These are phyloP conservation scores for Sminthurinus aureus DNA, from an alignment of 2,888 invertebrate species.

Conservation along the genomic window DNA sequence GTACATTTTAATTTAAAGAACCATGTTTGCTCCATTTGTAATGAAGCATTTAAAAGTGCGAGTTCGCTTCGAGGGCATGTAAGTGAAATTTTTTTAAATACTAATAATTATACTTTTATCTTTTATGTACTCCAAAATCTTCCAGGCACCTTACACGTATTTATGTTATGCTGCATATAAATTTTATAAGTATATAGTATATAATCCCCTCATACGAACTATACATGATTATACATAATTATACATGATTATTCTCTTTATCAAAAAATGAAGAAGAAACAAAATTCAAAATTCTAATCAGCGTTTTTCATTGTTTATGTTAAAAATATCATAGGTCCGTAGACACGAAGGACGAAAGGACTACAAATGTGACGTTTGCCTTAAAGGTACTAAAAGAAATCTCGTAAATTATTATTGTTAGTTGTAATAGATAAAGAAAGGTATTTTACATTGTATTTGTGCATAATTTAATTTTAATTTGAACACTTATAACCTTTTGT, in stretches of 20 bases:
- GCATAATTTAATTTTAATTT: background rate
- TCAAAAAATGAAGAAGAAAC: too few species aligned
- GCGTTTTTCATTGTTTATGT: too few species aligned
- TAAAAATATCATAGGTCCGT: background rate
- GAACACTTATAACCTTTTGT: background rate
- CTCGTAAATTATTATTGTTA: background rate
- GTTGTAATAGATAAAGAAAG: background rate
- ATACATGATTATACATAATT: too few species aligned
- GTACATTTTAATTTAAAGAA: conserved; percentile 58
- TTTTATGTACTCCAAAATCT: too few species aligned
- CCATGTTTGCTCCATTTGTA: conserved; percentile 54
- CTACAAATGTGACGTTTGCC: conserved; percentile 57
- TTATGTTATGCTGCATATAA: too few species aligned
- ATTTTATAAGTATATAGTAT: too few species aligned
- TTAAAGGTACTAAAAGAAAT: conserved; percentile 32
- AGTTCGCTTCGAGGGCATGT: conserved; percentile 56
- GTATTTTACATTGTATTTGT: background rate
- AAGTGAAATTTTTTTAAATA: too few species aligned
- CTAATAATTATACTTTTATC: too few species aligned
- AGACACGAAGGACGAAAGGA: conserved; percentile 57
- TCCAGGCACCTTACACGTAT: too few species aligned
- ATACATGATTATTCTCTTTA: too few species aligned
- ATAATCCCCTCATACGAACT: too few species aligned
- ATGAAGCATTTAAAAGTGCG: conserved; percentile 56
- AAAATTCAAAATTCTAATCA: too few species aligned